Conservation (phyloP, 2,113 vertebrate species). For the Scatophagus argus region DNA sequence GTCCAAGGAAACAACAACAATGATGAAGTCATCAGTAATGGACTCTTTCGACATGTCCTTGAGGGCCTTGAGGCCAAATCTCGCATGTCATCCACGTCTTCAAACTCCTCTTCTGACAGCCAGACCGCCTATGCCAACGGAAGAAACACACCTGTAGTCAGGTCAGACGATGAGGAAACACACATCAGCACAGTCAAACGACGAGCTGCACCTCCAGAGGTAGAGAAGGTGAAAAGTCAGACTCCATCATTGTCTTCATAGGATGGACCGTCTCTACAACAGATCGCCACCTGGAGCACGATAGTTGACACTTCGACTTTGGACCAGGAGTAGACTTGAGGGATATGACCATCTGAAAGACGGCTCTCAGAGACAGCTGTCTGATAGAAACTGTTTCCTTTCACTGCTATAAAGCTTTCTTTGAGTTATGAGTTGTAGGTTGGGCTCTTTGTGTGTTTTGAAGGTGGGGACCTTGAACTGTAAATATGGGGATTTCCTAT, state of each 20-base stretch:
- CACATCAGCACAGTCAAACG: slow-evolving; percentile 72
- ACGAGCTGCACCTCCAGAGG: slow-evolving; percentile 36
- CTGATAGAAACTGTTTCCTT: slow-evolving; percentile 24
- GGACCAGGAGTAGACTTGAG: slow-evolving; percentile 1
- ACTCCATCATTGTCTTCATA: slow-evolving; percentile 34
- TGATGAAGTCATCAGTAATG: slow-evolving; percentile 76
- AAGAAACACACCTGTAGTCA: slow-evolving; percentile 85
- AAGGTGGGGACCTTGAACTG: slow-evolving; percentile 7
- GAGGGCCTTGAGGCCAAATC: slow-evolving; percentile 82
- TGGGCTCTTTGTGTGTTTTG: slow-evolving; percentile 1
- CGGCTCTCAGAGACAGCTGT: slow-evolving; percentile 1
- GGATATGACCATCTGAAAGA: slow-evolving; percentile 5
- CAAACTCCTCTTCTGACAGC: slow-evolving; percentile 88
- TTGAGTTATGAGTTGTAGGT: slow-evolving; percentile 10
- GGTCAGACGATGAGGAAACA: slow-evolving; percentile 85
- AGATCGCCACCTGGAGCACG: slow-evolving; percentile 1
- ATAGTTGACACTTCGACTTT: not conserved
- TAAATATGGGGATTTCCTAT: slow-evolving; percentile 11
- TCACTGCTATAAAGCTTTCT: slow-evolving; percentile 10
- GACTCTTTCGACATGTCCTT: slow-evolving; percentile 84
- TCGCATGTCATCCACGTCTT: slow-evolving; percentile 91
- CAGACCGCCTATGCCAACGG: slow-evolving; percentile 86
- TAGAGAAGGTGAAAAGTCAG: slow-evolving; percentile 28
- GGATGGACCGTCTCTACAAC: not conserved
- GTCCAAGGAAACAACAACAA: slow-evolving; percentile 61